Percentiles rank a stretch among this genome's conserved stretches.
Evolutionary conservation across 2,797 vertebrate genomes (phyloP).

Genomic region (Eutrigla gurnardus): DNA sequence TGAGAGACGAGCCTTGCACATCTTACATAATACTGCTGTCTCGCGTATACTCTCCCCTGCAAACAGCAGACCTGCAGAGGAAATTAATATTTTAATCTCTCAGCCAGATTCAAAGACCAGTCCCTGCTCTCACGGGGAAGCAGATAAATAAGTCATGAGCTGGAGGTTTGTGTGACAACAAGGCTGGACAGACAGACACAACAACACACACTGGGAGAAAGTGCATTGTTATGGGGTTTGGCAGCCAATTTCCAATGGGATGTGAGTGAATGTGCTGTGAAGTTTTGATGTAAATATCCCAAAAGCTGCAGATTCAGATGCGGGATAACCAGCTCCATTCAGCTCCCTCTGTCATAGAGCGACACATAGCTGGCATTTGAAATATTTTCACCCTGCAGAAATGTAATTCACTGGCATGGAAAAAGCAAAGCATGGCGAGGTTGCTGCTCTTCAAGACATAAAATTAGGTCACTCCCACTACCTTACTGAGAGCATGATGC

Average conservation of each 20-base stretch:
- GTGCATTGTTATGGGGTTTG: slow-evolving; percentile 43
- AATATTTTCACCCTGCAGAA: slow-evolving; percentile 17
- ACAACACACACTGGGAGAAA: slow-evolving; percentile 60
- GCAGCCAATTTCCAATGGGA: slow-evolving; percentile 47
- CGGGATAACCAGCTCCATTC: not conserved
- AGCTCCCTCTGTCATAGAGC: not conserved
- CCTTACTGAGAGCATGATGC: slow-evolving; percentile 17
- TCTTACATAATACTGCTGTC: slow-evolving; percentile 70
- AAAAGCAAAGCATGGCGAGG: slow-evolving; percentile 27
- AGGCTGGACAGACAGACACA: slow-evolving; percentile 52
- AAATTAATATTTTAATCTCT: slow-evolving; percentile 83
- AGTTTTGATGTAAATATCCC: not conserved
- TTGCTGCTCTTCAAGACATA: slow-evolving; percentile 32
- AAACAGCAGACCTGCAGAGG: slow-evolving; percentile 63
- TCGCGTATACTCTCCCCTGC: slow-evolving; percentile 45
- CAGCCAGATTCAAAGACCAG: slow-evolving; percentile 63
- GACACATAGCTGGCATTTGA: not conserved
- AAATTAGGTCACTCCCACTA: slow-evolving; percentile 68
- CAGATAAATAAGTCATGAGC: slow-evolving; percentile 82
- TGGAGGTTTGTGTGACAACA: slow-evolving; percentile 77
- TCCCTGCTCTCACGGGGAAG: slow-evolving; percentile 56
- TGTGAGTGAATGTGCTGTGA: slow-evolving; percentile 32
- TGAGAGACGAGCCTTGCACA: slow-evolving; percentile 31
- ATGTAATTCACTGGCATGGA: slow-evolving; percentile 7
- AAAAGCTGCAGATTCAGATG: slow-evolving; percentile 11